Evolutionary conservation across 2,113 vertebrate species (phyloP), one percentile per base, ranked within the genome.

Genomic region (mouse (Mus musculus)): DNA sequence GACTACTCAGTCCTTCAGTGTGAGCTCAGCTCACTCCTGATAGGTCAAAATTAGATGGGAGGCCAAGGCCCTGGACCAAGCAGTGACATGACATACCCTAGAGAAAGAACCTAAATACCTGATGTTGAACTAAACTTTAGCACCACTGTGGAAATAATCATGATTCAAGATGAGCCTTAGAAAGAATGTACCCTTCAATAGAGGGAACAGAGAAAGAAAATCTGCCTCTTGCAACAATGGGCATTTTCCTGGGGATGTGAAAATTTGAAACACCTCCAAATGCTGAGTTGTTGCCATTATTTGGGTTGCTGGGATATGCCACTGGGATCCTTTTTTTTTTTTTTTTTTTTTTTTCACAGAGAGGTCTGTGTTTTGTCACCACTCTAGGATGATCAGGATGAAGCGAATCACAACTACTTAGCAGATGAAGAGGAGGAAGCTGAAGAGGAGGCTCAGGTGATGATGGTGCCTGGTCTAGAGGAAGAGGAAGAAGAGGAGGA

Each of bases 321-420:
- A 85, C 17, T 1, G 82, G 84, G 80, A 67, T 72, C 30, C 30
- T 69, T 80, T 16, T 87, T 93, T 96, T 85, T 95, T 80, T 16
- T 87, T 93, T 96, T 85, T 95, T 67, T 67, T 80, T 16, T 87
- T 96, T 81, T 95, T 91, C 75, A 88, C 71, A 78, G 86, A 95
- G 93, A 86, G 97, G 95, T 90, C 86, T 98, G 96, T 98, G 92
- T 98, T 98, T 95, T 98, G 96, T 98, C 96, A 97, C 99, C 99
- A 78, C 99, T 99, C 97, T 99, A 99, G 98, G 98, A 98, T 95
- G 98, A 98, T 95, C 98, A 99, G 97, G 99, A 99, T 98, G 99
- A 99, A 97, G 99, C 99, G 98, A 99, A 99, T 97, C 98, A 99
- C 97, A 99, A 99, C 96, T 98, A 99, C 96, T 98, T 98, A 46